A percentile compares a stretch with the other conserved stretches of the same genome.
phyloP scores from a whole-genome alignment of 2,797 vertebrate species.

The Mus caroli region DNA sequence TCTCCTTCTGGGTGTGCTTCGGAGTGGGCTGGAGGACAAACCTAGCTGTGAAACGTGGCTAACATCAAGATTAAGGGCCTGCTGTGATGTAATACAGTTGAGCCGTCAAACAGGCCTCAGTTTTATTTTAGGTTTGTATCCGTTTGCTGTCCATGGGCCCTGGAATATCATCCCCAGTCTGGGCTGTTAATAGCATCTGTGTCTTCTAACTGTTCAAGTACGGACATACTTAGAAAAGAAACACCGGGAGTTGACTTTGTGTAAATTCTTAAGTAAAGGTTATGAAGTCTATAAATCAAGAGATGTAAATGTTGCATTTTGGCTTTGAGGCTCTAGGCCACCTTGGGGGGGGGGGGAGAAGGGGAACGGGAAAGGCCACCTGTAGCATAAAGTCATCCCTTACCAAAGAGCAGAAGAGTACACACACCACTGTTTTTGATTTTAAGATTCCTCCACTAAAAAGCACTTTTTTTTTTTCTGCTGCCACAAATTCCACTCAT shows the following conservation, averaged over 20 bases:
- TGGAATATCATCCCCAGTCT: neutral
- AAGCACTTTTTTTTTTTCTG: neutral
- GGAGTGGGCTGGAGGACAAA: neutral
- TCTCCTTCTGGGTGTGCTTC: neutral
- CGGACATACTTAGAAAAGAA: slow-evolving; percentile 4
- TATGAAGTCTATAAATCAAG: slow-evolving; percentile 37
- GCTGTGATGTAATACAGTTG: neutral
- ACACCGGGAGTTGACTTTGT: slow-evolving; percentile 28
- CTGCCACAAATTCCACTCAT: neutral
- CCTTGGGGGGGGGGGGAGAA: too few species aligned
- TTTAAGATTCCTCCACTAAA: slow-evolving; percentile 24
- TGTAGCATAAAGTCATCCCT: neutral
- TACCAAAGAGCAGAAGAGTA: slow-evolving; percentile 9
- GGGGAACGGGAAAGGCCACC: too few species aligned
- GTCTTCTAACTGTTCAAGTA: slow-evolving; percentile 13
- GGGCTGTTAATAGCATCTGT: slow-evolving; percentile 51
- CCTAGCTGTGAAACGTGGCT: neutral
- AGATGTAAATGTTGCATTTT: slow-evolving; percentile 1
- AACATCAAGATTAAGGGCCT: neutral
- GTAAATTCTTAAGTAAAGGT: slow-evolving; percentile 38
- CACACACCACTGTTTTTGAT: slow-evolving; percentile 14
- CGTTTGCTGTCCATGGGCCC: neutral
- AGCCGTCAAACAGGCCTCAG: neutral
- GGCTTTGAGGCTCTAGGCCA: slow-evolving; percentile 2
- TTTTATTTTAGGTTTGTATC: slow-evolving; percentile 42